Evolutionary conservation across 2,888 invertebrate genomes (phyloP).

Genomic region (Drosophila leonis): DNA sequence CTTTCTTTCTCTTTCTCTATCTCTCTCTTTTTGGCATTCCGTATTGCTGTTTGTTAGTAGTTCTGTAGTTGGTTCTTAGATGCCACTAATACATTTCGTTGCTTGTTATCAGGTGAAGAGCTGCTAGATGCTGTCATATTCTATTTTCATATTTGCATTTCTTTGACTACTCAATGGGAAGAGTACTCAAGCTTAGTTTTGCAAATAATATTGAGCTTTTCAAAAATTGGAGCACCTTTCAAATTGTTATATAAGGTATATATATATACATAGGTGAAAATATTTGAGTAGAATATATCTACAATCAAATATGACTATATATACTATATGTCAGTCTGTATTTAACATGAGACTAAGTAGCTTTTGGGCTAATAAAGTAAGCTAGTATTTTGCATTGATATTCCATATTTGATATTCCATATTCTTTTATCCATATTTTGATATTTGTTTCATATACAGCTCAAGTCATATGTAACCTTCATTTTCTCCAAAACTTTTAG

Average conservation of each 20-base stretch:
- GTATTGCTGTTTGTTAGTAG: conserved; percentile 10
- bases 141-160: conserved; percentile 64
- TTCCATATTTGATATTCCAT: too few species aligned
- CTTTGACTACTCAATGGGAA: conserved; percentile 39
- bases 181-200: conserved; percentile 34
- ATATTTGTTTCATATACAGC: too few species aligned
- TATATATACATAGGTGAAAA: background rate
- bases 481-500: too few species aligned
- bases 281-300: background rate
- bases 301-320: background rate
- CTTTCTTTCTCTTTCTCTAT: background rate
- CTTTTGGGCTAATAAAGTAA: too few species aligned
- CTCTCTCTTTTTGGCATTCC: background rate
- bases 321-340: too few species aligned
- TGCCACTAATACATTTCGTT: conserved; percentile 7
- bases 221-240: background rate
- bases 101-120: conserved; percentile 37
- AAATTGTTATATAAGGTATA: background rate
- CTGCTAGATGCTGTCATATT: conserved; percentile 55
- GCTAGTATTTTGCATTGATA: too few species aligned
- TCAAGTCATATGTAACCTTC: too few species aligned
- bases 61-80: conserved; percentile 7
- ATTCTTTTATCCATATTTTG: too few species aligned
- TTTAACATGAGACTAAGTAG: too few species aligned
- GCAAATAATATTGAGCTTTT: conserved; percentile 34